Base-by-base conservation (phyloP, 2,113 vertebrate genomes). In the Pomatorhinus ruficollis region DNA sequence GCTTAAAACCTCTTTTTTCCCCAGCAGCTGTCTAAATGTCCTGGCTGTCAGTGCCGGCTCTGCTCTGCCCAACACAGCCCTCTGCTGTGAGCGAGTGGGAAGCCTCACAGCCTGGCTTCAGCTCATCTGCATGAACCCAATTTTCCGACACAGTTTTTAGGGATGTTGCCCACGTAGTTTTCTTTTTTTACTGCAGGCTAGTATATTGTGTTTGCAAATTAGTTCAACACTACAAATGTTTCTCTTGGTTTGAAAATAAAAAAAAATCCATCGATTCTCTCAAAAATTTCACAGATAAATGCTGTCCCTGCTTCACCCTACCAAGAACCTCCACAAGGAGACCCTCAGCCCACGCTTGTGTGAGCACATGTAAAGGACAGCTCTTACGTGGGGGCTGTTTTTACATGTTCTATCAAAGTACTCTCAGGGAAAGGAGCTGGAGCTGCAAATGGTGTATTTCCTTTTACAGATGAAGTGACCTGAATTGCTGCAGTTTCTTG, bases 11-110 rank as follows among this genome's bases (percentile, higher is more conserved):
- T 74, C 13, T n/a, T 77, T 70, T 37, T 30, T 15, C 12, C 31
- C 16, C 18, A 54, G 47, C 24, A 86, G 47, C 76, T 54, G 22
- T 42, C 6, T 23, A 47, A 44, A 16, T 49, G 19, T 91, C 18
- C 45, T 77, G 45, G 11, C 68, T 72, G 57, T 39, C 79, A 27
- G 33, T 69, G 33, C 60, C 0, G 1, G 15, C 88, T 81, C 60
- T 89, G 60, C 76, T 52, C 52, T 83, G 79, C 83, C 65, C 93
- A 87, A 70, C 77, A 90, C 91, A 90, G 95, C 90, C 92, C 92
- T 95, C 92, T 96, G 88, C 93, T 92, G 83, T 68, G 87, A 59
- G 83, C 0, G 0, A 23, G 42, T 14, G 82, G 78, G 30, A 92
- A 90, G 33, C 11, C 30, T 49, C 5, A 8, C 8, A 83, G 27